phyloP scores from a whole-genome alignment of 2,797 vertebrate genomes.

The Phoxinus dragarum region DNA sequence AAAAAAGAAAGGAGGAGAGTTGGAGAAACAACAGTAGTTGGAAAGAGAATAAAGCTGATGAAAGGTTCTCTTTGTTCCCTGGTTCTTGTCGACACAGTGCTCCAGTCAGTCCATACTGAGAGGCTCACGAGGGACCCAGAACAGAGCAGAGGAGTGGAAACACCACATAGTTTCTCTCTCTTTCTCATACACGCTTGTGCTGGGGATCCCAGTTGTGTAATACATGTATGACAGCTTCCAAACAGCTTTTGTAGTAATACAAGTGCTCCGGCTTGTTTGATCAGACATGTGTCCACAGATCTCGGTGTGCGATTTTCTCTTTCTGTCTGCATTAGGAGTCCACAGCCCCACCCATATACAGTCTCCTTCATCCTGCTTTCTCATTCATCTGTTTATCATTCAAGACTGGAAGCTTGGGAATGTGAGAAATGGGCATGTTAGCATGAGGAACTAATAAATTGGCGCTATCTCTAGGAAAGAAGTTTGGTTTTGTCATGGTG shows the following conservation, averaged over 20 bases:
- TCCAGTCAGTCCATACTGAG: conserved; percentile 76
- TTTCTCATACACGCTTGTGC: conserved; percentile 1
- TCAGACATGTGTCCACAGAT: background rate
- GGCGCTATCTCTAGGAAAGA: background rate
- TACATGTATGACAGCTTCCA: conserved; percentile 40
- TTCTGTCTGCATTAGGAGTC: conserved; percentile 7
- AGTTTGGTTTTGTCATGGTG: conserved; percentile 29
- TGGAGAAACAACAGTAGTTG: conserved; percentile 53
- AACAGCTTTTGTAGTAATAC: conserved; percentile 33
- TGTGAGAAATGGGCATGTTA: background rate
- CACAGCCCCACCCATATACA: conserved; percentile 6
- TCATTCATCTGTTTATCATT: conserved; percentile 50
- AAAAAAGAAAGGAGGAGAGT: conserved; percentile 1
- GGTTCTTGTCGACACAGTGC: conserved; percentile 73
- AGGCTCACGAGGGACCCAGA: conserved; percentile 68
- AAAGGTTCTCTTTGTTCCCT: conserved; percentile 79
- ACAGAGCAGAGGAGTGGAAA: conserved; percentile 66
- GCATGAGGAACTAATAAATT: background rate
- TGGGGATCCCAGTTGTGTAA: conserved; percentile 64
- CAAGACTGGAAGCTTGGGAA: background rate
- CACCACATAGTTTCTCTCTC: conserved; percentile 60
- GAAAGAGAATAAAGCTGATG: conserved; percentile 64
- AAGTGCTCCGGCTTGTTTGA: conserved; percentile 29
- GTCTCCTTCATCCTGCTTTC: conserved; percentile 15
- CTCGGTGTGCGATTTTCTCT: conserved; percentile 12